Base-by-base conservation (phyloP, 2,888 invertebrate genomes). In the Leptinotarsa juncta region DNA sequence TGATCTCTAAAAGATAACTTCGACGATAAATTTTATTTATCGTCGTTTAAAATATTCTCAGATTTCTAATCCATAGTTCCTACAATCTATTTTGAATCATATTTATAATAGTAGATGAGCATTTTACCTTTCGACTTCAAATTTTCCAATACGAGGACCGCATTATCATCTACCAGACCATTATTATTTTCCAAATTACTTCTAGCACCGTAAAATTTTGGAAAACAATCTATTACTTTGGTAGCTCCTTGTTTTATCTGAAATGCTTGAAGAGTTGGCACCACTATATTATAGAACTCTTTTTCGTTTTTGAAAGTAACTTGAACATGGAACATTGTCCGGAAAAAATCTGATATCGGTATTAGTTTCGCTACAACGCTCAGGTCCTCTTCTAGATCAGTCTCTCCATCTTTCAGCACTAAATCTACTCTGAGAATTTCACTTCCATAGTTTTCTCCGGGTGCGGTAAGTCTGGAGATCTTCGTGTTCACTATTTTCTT, bases 361-460 rank as follows among this genome's bases (percentile, higher is more conserved):
- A 79, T 72, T 1, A 73, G 70, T 57, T 80, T 81, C 16, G 69
- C 79, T 12, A 79, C 80, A 16, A 91, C 78, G 32, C 89, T 81
- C 26, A 91, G 16, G 57, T 62, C 68, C 62, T 67, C 69, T 42
- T 23, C 49, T 15, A 16, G 1, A n/a, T 65, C 57, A 14, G 62
- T 71, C 49, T 71, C 57, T 4, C 60, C 48, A n/a, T 53, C 60
- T 60, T 71, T 50, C 20, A 67, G n/a, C 16, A 67, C 71, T 15
- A 74, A 84, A 23, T 81, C 78, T 10, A 84, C 79, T 1, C 86
- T 85, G 0, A 90, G 79, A 83, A 91, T 90, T 0, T 89, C 83
- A 78, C 91, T 91, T 1, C 91, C 91, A 81, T 91, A 91, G 82
- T 91, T 91, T 77, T 91, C 91, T 2, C 91, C 91, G 0, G 89